Evolutionary conservation across 2,888 invertebrate genomes (phyloP), one percentile per base, ranked within the genome.

Genomic region (Xestia sexstrigata): DNA sequence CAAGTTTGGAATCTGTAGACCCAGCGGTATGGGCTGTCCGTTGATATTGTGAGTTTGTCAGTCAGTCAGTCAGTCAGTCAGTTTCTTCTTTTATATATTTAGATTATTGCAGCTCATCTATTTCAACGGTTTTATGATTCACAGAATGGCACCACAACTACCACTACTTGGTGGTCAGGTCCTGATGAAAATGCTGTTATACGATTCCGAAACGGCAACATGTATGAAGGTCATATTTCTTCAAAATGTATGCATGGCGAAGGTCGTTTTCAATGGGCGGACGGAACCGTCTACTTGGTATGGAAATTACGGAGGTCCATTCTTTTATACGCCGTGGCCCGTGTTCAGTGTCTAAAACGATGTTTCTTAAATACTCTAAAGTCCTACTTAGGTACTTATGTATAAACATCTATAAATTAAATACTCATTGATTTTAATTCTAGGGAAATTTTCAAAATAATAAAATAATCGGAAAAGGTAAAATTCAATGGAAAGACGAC

Each of bases 391-490:
- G 23, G 1, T 49, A 26, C 11, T 15, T 49, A 45, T 13, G 23
- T 49, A 13, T 15, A 62, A 20, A 62, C 20, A 60, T 8, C 26
- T 17, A 1, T 58, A 15, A 58, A 58, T 26, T 26, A 58, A 58
- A 17, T 60, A 8, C 30, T 62, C 30, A 60, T 30, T 30, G 15
- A 58, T 73, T 65, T 66, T 60, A 63, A 49, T 88, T 89, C 69
- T 83, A 97, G 97, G 97, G 97, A 11, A 90, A 97, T 52, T 97
- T 97, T 89, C 92, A 95, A 86, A 90, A 96, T 55, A 97, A 97
- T 82, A 94, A 95, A 89, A 97, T 97, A 35, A 91, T 91, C 65
- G 97, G 97, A 8, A 95, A 94, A 88, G 97, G 97, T 9, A 88
- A 87, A 26, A 93, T 97, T 76, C 92, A 95, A 62, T 97, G 97